phyloP scores from a whole-genome alignment of 1,140 invertebrate species.

The Oncopodura yosiiana region DNA sequence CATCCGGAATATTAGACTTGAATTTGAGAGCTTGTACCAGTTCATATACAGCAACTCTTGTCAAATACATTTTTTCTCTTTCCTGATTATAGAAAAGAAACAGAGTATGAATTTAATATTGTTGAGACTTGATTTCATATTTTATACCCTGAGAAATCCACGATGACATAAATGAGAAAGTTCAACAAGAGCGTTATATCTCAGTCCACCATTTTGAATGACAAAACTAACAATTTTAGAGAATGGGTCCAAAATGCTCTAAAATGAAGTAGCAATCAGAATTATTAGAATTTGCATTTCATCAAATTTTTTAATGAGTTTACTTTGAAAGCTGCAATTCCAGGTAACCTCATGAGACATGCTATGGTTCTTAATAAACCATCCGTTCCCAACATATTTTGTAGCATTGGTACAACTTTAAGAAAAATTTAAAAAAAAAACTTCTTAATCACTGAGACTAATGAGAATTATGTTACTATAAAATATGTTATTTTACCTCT shows the following conservation, averaged over 20 bases:
- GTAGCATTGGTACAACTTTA: conserved; percentile 60
- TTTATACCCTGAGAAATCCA: conserved; percentile 61
- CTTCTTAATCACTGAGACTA: too few relatives aligned
- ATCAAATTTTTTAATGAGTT: conserved; percentile 16
- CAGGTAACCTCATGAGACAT: conserved; percentile 72
- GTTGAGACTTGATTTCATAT: neutral
- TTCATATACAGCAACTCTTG: conserved; percentile 82
- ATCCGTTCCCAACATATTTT: conserved; percentile 60
- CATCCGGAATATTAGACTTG: conserved; percentile 83
- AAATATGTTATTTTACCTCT: too few relatives aligned
- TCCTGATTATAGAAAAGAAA: conserved; percentile 49
- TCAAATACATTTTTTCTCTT: conserved; percentile 83
- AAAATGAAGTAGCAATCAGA: conserved; percentile 36
- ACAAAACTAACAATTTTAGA: conserved; percentile 84
- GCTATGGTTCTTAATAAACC: conserved; percentile 75
- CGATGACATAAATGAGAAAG: conserved; percentile 80
- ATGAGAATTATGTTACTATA: too few relatives aligned
- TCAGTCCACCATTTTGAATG: conserved; percentile 76
- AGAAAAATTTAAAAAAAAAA: too few relatives aligned
- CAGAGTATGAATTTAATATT: neutral
- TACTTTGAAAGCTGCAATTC: conserved; percentile 68
- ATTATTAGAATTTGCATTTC: too few relatives aligned
- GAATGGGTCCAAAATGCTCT: conserved; percentile 85
- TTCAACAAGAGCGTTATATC: conserved; percentile 74
- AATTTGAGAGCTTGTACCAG: conserved; percentile 91